These are phyloP conservation scores for Ichneumoninae sp. DNA, from an alignment of 2,888 invertebrate species.

Conservation along the genomic window DNA sequence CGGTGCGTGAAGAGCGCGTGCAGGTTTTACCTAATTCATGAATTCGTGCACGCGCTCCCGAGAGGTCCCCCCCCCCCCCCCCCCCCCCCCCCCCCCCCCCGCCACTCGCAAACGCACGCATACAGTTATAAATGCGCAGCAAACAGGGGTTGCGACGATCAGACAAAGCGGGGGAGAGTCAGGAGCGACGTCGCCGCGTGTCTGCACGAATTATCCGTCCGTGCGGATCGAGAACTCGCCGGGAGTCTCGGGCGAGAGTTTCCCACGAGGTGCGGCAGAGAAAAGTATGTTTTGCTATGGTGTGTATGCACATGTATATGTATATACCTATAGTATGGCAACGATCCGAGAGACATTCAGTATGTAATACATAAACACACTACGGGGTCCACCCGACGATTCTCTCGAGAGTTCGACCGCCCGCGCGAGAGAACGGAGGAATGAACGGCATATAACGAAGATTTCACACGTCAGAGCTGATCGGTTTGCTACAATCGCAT, in stretches of 20 bases:
- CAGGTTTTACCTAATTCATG: constrained; percentile 21
- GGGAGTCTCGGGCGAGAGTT: constrained; percentile 48
- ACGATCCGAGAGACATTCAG: constrained; percentile 11
- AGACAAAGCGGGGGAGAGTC: neutral
- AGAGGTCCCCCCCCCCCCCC: neutral
- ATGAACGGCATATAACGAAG: neutral
- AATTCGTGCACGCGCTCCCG: constrained; percentile 32
- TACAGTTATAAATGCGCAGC: neutral
- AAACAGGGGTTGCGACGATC: constrained; percentile 5
- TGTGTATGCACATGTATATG: neutral
- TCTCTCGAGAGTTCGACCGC: constrained; percentile 28
- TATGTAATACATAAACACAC: constrained; percentile 16
- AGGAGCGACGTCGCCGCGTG: constrained; percentile 27
- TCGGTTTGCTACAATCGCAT: neutral
- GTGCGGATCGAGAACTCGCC: constrained; percentile 40
- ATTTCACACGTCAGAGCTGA: constrained; percentile 3
- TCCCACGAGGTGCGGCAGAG: constrained; percentile 52
- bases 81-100: neutral
- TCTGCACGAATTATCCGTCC: constrained; percentile 42
- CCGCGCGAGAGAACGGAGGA: constrained; percentile 32
- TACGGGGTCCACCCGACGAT: constrained; percentile 12
- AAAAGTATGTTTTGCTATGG: constrained; percentile 33
- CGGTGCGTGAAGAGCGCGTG: constrained; percentile 17
- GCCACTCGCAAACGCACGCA: neutral
- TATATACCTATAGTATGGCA: neutral